phyloP scores from a whole-genome alignment of 2,888 invertebrate genomes.

The Oscheius onirici region DNA sequence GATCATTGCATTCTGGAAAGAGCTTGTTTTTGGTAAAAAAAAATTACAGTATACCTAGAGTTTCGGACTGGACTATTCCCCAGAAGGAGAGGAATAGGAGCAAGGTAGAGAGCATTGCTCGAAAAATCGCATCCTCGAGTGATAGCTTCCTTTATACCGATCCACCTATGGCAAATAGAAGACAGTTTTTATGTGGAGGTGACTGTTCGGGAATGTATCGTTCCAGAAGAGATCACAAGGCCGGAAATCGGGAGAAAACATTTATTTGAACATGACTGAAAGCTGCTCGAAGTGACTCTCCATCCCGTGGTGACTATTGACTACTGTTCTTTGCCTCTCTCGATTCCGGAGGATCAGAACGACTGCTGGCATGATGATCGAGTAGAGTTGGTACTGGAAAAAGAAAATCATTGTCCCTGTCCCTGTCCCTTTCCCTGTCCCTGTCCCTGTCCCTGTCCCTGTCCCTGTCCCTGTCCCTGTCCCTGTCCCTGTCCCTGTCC shows the following conservation, averaged over 20 bases:
- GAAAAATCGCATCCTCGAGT: not conserved
- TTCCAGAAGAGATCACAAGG: not conserved
- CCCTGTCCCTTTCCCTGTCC: not conserved
- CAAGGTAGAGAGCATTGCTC: not conserved
- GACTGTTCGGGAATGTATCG: not conserved
- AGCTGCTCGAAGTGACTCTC: constrained; percentile 3
- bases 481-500: not conserved
- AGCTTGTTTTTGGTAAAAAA: not conserved
- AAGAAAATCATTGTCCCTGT: too few relatives aligned
- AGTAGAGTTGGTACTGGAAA: constrained; percentile 10
- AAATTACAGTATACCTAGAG: not conserved
- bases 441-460: not conserved
- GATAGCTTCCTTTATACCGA: not conserved
- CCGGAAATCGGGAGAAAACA: not conserved
- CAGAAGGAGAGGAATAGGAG: not conserved
- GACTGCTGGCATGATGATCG: constrained; percentile 8
- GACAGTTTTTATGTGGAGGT: not conserved
- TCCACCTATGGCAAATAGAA: not conserved
- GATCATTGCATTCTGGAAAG: not conserved
- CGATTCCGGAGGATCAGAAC: not conserved
- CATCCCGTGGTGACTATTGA: constrained; percentile 14
- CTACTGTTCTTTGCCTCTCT: not conserved
- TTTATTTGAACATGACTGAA: not conserved
- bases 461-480: not conserved
- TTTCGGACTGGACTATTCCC: not conserved